Conservation (phyloP, 2,888 invertebrate species). For the Nemapogon koenigi region DNA sequence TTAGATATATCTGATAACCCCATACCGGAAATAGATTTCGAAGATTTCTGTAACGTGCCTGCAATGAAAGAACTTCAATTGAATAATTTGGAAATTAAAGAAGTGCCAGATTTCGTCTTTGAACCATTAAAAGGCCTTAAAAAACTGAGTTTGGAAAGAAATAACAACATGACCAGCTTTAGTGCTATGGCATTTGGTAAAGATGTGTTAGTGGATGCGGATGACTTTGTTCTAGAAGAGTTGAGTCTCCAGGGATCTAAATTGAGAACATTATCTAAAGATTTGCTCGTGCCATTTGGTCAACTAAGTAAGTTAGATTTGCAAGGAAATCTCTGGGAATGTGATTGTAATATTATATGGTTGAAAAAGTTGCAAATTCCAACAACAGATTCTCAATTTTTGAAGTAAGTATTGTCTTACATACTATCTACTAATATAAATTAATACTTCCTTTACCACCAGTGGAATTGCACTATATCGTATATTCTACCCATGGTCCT, state of each 20-base stretch:
- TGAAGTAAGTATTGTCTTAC: constrained; percentile 58
- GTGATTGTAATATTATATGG: constrained; percentile 68
- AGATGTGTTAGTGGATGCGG: constrained; percentile 38
- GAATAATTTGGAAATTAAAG: constrained; percentile 61
- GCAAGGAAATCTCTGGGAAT: constrained; percentile 69
- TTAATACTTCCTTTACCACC: no score
- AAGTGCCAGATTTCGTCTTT: constrained; percentile 62
- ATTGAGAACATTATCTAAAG: constrained; percentile 37
- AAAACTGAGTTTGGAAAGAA: constrained; percentile 59
- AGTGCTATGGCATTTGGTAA: constrained; percentile 44
- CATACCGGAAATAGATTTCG: constrained; percentile 48
- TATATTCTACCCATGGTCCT: no score
- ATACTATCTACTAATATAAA: no score
- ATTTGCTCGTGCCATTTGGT: constrained; percentile 48
- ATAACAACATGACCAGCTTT: constrained; percentile 55
- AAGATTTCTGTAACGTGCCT: constrained; percentile 55
- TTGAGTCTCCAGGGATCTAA: constrained; percentile 53
- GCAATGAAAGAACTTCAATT: constrained; percentile 59
- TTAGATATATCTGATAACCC: constrained; percentile 70
- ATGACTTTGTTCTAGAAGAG: constrained; percentile 45
- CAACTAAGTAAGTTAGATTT: constrained; percentile 52
- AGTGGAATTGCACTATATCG: no score
- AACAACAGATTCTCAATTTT: constrained; percentile 38
- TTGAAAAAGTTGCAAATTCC: constrained; percentile 44
- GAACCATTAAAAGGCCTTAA: constrained; percentile 56